phyloP scores from a whole-genome alignment of 2,888 invertebrate species.

The Hoplodrina ambigua region DNA sequence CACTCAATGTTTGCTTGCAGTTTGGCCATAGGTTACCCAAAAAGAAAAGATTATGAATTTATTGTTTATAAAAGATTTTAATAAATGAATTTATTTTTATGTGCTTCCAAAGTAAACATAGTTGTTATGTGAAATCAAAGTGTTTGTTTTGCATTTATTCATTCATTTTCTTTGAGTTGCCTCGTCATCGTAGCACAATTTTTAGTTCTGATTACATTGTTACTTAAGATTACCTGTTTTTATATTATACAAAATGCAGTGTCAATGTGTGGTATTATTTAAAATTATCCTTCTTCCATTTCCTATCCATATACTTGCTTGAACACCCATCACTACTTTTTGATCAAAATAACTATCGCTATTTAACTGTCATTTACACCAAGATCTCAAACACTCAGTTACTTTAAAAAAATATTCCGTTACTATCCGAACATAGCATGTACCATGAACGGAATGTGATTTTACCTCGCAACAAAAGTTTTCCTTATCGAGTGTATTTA shows the following conservation, averaged over 20 bases:
- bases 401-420: constrained; percentile 32
- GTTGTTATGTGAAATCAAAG: constrained; percentile 43
- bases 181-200: constrained; percentile 63
- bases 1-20: constrained; percentile 13
- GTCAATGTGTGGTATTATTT: constrained; percentile 65
- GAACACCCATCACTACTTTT: not conserved
- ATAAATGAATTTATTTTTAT: constrained; percentile 43
- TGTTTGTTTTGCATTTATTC: constrained; percentile 61
- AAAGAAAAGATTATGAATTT: constrained; percentile 32
- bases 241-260: constrained; percentile 70
- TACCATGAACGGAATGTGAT: constrained; percentile 59
- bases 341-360: not conserved
- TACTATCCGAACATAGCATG: constrained; percentile 43
- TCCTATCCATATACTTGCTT: not conserved
- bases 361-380: not conserved
- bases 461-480: constrained; percentile 75
- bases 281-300: not conserved
- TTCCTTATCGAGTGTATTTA: constrained; percentile 74
- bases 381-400: constrained; percentile 1
- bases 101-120: constrained; percentile 44
- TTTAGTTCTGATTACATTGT: constrained; percentile 57
- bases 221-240: constrained; percentile 67
- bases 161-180: constrained; percentile 29
- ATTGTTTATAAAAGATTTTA: constrained; percentile 31
- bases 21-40: constrained; percentile 33